Conservation (phyloP, 92 coral and sea anemone species). For the Zoanthus solanderi region DNA sequence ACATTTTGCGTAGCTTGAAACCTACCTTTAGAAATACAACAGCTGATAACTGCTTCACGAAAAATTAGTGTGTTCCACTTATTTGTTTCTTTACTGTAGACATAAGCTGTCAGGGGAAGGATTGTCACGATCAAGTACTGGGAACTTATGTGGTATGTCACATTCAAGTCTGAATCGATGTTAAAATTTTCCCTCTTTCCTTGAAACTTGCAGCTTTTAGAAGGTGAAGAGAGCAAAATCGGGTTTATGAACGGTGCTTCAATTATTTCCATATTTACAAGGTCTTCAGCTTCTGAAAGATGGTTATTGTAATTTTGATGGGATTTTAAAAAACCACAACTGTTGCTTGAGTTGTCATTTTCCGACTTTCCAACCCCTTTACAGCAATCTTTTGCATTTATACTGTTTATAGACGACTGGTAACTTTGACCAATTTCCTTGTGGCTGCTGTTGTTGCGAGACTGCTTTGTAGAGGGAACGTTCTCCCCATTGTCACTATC, state of each 20-base stretch:
- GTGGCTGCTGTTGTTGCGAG: background rate
- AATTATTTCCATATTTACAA: background rate
- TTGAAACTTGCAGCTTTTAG: background rate
- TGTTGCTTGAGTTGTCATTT: background rate
- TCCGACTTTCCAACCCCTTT: background rate
- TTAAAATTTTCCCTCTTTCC: background rate
- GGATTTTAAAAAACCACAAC: background rate
- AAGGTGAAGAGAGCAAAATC: background rate
- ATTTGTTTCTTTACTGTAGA: conserved; percentile 2
- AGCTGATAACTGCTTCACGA: conserved; percentile 28
- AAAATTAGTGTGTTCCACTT: conserved; percentile 11
- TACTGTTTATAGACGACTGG: background rate
- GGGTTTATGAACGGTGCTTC: conserved; percentile 30
- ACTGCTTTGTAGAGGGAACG: background rate
- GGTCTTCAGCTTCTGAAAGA: background rate
- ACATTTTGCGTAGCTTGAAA: background rate
- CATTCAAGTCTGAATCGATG: background rate
- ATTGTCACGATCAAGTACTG: conserved; percentile 14
- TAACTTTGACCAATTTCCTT: background rate
- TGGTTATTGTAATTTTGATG: background rate
- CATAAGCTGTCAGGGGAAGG: conserved; percentile 32
- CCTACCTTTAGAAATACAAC: conserved; percentile 41
- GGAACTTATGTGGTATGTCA: background rate
- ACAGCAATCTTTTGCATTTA: background rate
- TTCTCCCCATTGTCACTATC: background rate